Evolutionary conservation across 2,113 vertebrate species (phyloP).

Genomic region (Helogale parvula): DNA sequence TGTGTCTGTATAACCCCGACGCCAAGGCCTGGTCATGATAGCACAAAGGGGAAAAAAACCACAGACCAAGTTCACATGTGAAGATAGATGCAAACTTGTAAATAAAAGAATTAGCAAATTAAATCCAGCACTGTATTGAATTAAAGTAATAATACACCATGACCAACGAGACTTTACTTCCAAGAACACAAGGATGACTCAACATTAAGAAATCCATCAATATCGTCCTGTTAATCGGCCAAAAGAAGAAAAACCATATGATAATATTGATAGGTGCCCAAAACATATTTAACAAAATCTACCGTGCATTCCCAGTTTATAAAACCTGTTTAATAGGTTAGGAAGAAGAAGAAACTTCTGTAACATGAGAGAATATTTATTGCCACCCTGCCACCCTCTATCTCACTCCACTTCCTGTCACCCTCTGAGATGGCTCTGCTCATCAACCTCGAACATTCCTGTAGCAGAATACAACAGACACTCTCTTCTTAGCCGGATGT

Average conservation of each 20-base stretch:
- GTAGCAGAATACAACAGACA: background rate
- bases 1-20: background rate
- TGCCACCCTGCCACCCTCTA: background rate
- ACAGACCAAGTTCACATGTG: background rate
- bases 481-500: background rate
- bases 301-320: background rate
- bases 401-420: background rate
- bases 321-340: background rate
- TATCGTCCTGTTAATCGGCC: background rate
- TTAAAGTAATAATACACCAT: background rate
- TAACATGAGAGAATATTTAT: background rate
- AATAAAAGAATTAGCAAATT: background rate
- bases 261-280: background rate
- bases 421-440: accelerated
- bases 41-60: too few relatives aligned
- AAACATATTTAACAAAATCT: background rate
- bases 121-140: slow-evolving; percentile 16
- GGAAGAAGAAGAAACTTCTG: background rate
- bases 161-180: background rate
- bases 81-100: background rate
- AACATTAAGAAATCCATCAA: background rate
- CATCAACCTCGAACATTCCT: too few relatives aligned
- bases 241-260: background rate
- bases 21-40: background rate
- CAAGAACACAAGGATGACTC: background rate